These are phyloP conservation scores for Plestiodon gilberti DNA, from an alignment of 2,113 vertebrate genomes.

Conservation along the genomic window DNA sequence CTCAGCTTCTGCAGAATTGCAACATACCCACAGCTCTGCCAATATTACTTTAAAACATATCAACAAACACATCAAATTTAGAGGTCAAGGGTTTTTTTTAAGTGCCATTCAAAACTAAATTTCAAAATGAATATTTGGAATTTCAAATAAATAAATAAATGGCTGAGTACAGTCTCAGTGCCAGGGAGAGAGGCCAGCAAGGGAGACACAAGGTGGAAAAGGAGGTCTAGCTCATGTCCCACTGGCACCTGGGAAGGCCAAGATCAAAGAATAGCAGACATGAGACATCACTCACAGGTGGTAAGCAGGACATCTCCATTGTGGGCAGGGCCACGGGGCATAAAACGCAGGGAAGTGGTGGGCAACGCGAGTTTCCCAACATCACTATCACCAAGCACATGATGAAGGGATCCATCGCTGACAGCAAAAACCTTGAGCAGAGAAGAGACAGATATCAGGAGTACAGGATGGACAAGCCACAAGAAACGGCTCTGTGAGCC, in stretches of 20 bases:
- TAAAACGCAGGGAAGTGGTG: slow-evolving; percentile 28
- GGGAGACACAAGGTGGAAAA: neutral
- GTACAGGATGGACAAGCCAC: too few species aligned
- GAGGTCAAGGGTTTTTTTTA: neutral
- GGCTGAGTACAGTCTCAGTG: too few species aligned
- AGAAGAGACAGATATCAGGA: neutral
- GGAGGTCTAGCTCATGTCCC: neutral
- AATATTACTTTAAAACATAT: neutral
- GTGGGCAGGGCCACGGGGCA: slow-evolving; percentile 17
- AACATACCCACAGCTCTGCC: too few species aligned
- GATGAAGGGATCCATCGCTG: slow-evolving; percentile 14
- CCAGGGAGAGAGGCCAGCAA: neutral
- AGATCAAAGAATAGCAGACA: neutral
- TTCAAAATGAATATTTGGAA: neutral
- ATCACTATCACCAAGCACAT: slow-evolving; percentile 34
- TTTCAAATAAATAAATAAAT: neutral
- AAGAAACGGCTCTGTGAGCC: neutral
- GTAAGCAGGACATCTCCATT: slow-evolving; percentile 36
- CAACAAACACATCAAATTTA: neutral
- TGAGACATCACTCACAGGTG: slow-evolving; percentile 26
- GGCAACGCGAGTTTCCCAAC: neutral
- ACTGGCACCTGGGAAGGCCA: neutral
- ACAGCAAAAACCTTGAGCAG: slow-evolving; percentile 28
- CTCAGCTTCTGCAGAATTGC: too few species aligned
- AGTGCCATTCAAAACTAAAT: neutral